Evolutionary conservation across 2,888 invertebrate genomes (phyloP).

Genomic region (Metellina segmentata): DNA sequence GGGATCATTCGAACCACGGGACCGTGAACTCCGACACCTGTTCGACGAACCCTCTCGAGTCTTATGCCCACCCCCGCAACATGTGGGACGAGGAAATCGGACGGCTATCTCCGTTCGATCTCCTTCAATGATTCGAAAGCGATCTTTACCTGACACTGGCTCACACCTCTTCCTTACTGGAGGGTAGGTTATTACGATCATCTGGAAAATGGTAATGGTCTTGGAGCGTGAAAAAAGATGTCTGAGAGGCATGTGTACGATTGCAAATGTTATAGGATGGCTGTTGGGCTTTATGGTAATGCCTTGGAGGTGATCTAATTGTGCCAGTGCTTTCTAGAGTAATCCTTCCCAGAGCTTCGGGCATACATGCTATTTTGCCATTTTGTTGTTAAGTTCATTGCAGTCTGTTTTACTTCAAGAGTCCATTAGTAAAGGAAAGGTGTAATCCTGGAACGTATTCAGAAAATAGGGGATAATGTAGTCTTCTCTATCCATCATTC

Average conservation of each 20-base stretch:
- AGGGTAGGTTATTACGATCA: neutral
- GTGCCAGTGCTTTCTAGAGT: too few relatives aligned
- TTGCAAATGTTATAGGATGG: neutral
- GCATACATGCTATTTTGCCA: too few relatives aligned
- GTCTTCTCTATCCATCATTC: too few relatives aligned
- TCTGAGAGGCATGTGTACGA: neutral
- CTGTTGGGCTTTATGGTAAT: neutral
- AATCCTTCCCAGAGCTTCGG: too few relatives aligned
- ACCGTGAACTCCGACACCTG: conserved; percentile 38
- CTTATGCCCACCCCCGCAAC: neutral
- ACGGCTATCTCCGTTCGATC: neutral
- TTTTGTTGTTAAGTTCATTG: too few relatives aligned
- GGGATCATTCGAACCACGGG: conserved; percentile 3
- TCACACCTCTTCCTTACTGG: neutral
- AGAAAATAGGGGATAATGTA: too few relatives aligned
- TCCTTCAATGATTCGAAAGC: neutral
- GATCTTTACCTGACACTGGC: neutral
- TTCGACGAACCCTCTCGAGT: neutral
- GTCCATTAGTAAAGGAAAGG: too few relatives aligned
- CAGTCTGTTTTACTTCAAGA: too few relatives aligned
- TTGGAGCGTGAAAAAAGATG: neutral
- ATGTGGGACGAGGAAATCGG: neutral
- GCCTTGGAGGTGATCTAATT: neutral
- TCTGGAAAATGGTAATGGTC: neutral
- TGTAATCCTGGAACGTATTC: too few relatives aligned